These are phyloP conservation scores for Lathamus discolor DNA, from an alignment of 2,113 vertebrate species.

Conservation along the genomic window DNA sequence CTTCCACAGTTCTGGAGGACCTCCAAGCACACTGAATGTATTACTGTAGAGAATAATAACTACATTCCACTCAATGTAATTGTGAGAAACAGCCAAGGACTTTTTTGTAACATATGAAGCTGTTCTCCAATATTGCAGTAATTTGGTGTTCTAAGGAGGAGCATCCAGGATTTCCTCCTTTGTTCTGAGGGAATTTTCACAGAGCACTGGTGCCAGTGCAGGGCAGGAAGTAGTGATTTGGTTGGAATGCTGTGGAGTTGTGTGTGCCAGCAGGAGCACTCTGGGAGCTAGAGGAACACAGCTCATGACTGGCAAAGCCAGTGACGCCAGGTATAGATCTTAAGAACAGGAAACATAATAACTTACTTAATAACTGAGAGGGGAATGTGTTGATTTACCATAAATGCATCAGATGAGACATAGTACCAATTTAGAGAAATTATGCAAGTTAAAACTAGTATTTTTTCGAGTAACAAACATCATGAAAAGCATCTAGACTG, in stretches of 20 bases:
- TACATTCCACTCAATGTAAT: background rate
- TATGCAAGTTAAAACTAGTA: background rate
- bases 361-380: background rate
- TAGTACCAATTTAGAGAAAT: background rate
- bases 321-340: background rate
- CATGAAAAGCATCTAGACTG: background rate
- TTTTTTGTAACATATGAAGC: background rate
- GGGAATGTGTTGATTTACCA: background rate
- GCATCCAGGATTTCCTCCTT: background rate
- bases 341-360: background rate
- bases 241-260: background rate
- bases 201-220: background rate
- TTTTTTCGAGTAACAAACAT: background rate
- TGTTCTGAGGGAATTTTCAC: fast-evolving
- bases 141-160: background rate
- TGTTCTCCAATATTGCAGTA: background rate
- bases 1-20: background rate
- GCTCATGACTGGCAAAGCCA: background rate
- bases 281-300: background rate
- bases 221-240: background rate
- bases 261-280: fast-evolving
- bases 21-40: background rate
- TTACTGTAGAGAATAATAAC: background rate
- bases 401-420: background rate
- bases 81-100: fast-evolving